Conservation (phyloP, 1,140 invertebrate species). For the Lepidurus arcticus region DNA sequence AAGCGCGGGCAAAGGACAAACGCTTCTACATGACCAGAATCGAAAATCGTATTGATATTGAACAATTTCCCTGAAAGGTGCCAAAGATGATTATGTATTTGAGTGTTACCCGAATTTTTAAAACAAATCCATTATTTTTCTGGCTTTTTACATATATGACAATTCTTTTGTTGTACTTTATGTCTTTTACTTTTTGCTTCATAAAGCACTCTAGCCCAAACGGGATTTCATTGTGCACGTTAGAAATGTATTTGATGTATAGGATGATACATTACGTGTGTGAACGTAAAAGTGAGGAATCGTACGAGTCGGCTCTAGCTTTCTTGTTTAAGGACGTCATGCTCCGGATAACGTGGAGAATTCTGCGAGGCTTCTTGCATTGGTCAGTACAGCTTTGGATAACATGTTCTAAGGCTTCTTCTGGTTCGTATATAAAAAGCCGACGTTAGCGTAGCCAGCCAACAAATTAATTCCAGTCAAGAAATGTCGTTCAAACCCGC, state of each 20-base stretch:
- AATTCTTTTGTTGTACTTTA: too few relatives aligned
- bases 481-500: slow-evolving; percentile 13
- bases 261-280: too few relatives aligned
- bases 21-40: background rate
- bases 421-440: slow-evolving; percentile 19
- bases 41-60: background rate
- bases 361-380: background rate
- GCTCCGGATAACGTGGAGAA: background rate
- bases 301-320: too few relatives aligned
- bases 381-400: background rate
- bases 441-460: background rate
- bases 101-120: background rate
- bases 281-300: too few relatives aligned
- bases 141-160: background rate
- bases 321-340: background rate
- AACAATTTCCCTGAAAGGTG: slow-evolving; percentile 5
- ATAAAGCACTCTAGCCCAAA: too few relatives aligned
- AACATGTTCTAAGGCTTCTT: background rate
- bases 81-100: slow-evolving; percentile 11
- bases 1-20: too few relatives aligned
- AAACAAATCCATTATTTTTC: background rate
- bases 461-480: background rate
- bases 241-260: too few relatives aligned
- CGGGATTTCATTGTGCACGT: too few relatives aligned
- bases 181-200: too few relatives aligned